Percentiles rank a stretch among this genome's conserved stretches.
Evolutionary conservation across 2,797 vertebrate genomes (phyloP).

Genomic region (Antrozous pallidus): DNA sequence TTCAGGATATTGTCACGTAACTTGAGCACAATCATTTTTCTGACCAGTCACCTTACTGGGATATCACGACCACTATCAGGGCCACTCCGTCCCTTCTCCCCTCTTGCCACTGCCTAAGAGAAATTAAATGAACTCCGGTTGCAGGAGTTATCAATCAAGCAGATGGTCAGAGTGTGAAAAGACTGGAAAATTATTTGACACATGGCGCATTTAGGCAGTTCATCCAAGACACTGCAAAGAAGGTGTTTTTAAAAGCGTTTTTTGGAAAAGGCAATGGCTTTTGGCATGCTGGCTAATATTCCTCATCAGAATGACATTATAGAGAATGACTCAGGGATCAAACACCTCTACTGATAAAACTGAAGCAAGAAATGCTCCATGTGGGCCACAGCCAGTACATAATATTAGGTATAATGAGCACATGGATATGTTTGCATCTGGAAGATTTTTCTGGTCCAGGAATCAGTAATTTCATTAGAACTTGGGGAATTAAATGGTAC

Average conservation of each 20-base stretch:
- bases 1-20: background rate
- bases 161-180: conserved; percentile 60
- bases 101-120: conserved; percentile 20
- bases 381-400: background rate
- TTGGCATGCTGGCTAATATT: conserved; percentile 39
- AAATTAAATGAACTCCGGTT: conserved; percentile 50
- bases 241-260: conserved; percentile 3
- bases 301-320: conserved; percentile 11
- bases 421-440: background rate
- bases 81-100: conserved; percentile 1
- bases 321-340: background rate
- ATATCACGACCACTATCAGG: no score
- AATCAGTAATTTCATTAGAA: background rate
- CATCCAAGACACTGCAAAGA: conserved; percentile 53
- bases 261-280: background rate
- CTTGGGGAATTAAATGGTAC: background rate
- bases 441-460: background rate
- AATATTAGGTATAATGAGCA: background rate
- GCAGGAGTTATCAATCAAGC: conserved; percentile 35
- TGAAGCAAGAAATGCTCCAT: background rate
- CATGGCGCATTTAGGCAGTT: conserved; percentile 20
- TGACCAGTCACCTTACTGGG: conserved; percentile 38
- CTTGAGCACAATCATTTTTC: background rate
- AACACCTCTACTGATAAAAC: background rate
- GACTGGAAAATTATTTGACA: conserved; percentile 40